Evolutionary conservation across 2,888 invertebrate genomes (phyloP).

Genomic region (Nephrotoma appendiculata): DNA sequence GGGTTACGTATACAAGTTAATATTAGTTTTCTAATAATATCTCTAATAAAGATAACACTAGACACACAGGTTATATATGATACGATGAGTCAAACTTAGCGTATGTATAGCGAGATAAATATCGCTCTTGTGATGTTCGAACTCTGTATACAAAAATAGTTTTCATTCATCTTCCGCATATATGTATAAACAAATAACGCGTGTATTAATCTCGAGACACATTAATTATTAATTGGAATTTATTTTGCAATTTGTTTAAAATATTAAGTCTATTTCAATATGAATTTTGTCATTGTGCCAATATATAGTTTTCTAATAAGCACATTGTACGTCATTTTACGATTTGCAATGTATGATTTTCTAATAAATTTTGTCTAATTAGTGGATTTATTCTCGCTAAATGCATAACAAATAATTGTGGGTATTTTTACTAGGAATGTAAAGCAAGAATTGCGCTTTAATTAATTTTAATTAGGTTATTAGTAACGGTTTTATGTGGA

Average conservation of each 20-base stretch:
- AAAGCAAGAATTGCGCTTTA: too few species aligned
- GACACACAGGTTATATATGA: too few species aligned
- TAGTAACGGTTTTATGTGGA: not conserved
- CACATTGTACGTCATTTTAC: not conserved
- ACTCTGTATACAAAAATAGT: too few species aligned
- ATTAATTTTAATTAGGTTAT: not conserved
- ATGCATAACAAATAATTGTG: not conserved
- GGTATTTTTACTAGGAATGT: not conserved
- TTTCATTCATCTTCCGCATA: not conserved
- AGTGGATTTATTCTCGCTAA: not conserved
- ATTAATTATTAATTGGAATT: too few species aligned
- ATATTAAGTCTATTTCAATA: not conserved
- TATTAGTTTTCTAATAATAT: not conserved
- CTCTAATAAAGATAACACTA: not conserved
- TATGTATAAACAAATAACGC: not conserved
- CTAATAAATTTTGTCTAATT: not conserved
- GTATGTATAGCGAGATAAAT: too few species aligned
- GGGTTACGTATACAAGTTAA: not conserved
- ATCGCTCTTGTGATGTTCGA: too few species aligned
- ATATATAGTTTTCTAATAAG: not conserved
- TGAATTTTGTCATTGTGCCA: not conserved
- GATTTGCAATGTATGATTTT: not conserved
- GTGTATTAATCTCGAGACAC: too few species aligned
- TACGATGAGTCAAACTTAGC: too few species aligned
- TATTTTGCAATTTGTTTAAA: too few species aligned